These are phyloP conservation scores for Xanthia icteritia DNA, from an alignment of 2,888 invertebrate species.

Conservation along the genomic window DNA sequence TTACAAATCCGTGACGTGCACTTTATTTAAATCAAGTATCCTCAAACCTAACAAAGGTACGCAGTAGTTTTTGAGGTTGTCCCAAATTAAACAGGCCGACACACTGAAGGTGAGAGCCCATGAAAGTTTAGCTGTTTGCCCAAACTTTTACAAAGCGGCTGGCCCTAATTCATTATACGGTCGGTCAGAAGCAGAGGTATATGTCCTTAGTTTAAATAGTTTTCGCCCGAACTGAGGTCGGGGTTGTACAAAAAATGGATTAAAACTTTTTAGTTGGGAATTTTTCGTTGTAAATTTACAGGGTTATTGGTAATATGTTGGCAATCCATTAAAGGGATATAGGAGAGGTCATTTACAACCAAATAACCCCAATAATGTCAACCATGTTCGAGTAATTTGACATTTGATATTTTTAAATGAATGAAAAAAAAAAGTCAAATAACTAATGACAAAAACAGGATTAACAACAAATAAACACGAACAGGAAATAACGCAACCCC, in stretches of 20 bases:
- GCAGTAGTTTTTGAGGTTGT: conserved; percentile 59
- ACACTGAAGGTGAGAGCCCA: conserved; percentile 52
- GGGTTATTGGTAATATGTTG: too few species aligned
- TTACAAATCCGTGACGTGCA: too few species aligned
- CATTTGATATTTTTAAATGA: too few species aligned
- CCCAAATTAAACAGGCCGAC: conserved; percentile 46
- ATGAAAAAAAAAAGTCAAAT: too few species aligned
- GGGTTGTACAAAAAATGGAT: conserved; percentile 34
- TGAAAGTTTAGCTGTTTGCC: conserved; percentile 61
- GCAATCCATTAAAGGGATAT: too few species aligned
- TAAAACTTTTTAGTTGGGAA: conserved; percentile 20
- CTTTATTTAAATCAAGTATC: conserved; percentile 10
- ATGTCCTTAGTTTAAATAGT: conserved; percentile 63
- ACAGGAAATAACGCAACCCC: too few species aligned
- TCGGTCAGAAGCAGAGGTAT: conserved; percentile 50
- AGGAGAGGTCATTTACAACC: too few species aligned
- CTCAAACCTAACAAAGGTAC: conserved; percentile 10
- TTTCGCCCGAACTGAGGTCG: conserved; percentile 31
- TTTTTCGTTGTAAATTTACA: background rate
- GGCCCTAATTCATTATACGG: conserved; percentile 61
- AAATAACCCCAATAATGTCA: too few species aligned
- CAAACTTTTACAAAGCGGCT: conserved; percentile 63
- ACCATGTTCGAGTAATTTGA: too few species aligned
- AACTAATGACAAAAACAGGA: too few species aligned
- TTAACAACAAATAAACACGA: too few species aligned